These are phyloP conservation scores for Bombylius discolor DNA, from an alignment of 2,888 invertebrate genomes.

Conservation along the genomic window DNA sequence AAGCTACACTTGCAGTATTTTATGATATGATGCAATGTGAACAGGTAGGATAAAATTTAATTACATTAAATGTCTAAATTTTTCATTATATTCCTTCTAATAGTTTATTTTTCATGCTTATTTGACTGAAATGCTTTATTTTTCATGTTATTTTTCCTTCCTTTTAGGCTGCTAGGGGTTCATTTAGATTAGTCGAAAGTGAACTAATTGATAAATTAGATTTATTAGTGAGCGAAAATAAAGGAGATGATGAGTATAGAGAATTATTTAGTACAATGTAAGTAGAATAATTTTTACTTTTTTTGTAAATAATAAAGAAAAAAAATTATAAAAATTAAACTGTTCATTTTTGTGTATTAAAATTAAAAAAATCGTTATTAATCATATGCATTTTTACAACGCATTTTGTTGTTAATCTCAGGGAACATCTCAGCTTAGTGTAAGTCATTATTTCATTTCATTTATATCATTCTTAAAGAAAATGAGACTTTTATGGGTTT, in stretches of 20 bases:
- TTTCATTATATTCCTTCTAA: not conserved
- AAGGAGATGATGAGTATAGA: constrained; percentile 86
- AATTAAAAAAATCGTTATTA: too few species aligned
- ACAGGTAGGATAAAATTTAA: constrained; percentile 31
- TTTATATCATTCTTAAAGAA: too few species aligned
- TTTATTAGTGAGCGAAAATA: constrained; percentile 81
- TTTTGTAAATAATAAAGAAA: not conserved
- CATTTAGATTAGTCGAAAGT: constrained; percentile 82
- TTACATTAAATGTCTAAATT: not conserved
- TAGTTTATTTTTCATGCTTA: not conserved
- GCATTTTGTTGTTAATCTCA: not conserved
- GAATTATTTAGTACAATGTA: constrained; percentile 91
- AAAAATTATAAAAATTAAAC: constrained; percentile 1
- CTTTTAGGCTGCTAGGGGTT: constrained; percentile 53
- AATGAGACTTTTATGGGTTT: too few species aligned
- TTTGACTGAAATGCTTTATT: not conserved
- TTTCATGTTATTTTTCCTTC: not conserved
- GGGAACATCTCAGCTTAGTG: constrained; percentile 88
- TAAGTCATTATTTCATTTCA: constrained; percentile 44
- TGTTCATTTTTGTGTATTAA: not conserved
- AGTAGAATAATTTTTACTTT: constrained; percentile 38
- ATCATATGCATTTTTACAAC: too few species aligned
- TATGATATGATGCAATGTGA: constrained; percentile 95
- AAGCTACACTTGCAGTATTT: constrained; percentile 82
- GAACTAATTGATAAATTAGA: constrained; percentile 90